Percentiles rank a stretch among this genome's conserved stretches.
Conservation (phyloP, 2,113 vertebrate species). For the Phalacrocorax carbo region DNA sequence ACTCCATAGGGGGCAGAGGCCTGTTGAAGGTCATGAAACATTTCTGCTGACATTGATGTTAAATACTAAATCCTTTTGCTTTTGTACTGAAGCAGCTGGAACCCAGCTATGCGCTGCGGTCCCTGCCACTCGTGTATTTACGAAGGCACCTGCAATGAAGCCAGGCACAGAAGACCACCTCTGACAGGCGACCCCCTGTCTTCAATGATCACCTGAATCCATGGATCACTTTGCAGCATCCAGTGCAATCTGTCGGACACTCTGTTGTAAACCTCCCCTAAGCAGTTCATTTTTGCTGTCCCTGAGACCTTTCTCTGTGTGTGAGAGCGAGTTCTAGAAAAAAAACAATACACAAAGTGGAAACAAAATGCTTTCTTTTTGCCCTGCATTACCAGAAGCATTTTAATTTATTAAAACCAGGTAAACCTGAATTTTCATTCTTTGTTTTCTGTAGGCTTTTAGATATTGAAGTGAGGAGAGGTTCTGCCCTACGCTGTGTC, state of each 20-base stretch:
- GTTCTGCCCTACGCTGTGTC: background rate
- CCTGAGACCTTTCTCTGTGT: background rate
- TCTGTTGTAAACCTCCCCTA: background rate
- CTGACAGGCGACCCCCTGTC: background rate
- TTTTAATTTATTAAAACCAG: background rate
- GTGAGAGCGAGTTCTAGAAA: background rate
- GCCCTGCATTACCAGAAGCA: background rate
- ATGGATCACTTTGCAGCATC: background rate
- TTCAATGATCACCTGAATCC: background rate
- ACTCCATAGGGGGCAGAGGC: background rate
- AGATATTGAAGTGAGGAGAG: background rate
- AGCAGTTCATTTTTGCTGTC: background rate
- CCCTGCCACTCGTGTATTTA: background rate
- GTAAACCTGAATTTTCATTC: background rate
- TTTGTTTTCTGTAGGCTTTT: background rate
- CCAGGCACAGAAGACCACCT: background rate
- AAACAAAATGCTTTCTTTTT: background rate
- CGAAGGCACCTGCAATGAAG: background rate
- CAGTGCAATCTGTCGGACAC: background rate
- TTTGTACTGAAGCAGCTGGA: conserved; percentile 37
- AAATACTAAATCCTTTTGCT: conserved; percentile 11
- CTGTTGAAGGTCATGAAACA: conserved; percentile 52
- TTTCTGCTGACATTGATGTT: conserved; percentile 45
- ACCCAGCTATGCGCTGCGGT: background rate
- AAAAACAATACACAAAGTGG: background rate